These are phyloP conservation scores for Triplophysa dalaica DNA, from an alignment of 2,113 vertebrate genomes.

Conservation along the genomic window DNA sequence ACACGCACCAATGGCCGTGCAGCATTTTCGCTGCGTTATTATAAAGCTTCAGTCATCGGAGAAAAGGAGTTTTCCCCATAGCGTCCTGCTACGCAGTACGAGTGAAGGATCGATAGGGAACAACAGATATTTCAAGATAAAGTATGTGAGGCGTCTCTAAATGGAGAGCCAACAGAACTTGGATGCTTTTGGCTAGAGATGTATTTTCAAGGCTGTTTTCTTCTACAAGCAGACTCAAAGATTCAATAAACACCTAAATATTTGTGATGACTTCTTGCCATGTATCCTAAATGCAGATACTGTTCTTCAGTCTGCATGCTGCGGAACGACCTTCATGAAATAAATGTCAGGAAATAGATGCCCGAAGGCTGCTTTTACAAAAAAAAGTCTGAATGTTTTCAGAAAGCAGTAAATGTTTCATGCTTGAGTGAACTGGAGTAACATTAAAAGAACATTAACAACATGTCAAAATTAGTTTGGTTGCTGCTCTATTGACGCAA, in stretches of 20 bases:
- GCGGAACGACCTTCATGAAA: neutral
- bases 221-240: neutral
- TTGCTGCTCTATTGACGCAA: neutral
- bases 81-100: too few species aligned
- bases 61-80: too few species aligned
- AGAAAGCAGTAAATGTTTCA: neutral
- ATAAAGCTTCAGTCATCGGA: too few species aligned
- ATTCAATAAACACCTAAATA: neutral
- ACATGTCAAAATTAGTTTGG: neutral
- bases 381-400: neutral
- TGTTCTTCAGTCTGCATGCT: neutral
- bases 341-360: neutral
- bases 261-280: neutral
- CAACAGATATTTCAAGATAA: too few species aligned
- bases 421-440: neutral
- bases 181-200: too few species aligned
- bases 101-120: too few species aligned
- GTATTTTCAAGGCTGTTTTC: neutral
- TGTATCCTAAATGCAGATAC: neutral
- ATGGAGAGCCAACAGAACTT: too few species aligned
- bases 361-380: neutral
- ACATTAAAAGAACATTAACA: neutral
- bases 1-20: too few species aligned
- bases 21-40: too few species aligned
- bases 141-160: too few species aligned